Evolutionary conservation across 2,113 vertebrate species (phyloP), one percentile per base, ranked within the genome.

Genomic region (Nibea coibor): DNA sequence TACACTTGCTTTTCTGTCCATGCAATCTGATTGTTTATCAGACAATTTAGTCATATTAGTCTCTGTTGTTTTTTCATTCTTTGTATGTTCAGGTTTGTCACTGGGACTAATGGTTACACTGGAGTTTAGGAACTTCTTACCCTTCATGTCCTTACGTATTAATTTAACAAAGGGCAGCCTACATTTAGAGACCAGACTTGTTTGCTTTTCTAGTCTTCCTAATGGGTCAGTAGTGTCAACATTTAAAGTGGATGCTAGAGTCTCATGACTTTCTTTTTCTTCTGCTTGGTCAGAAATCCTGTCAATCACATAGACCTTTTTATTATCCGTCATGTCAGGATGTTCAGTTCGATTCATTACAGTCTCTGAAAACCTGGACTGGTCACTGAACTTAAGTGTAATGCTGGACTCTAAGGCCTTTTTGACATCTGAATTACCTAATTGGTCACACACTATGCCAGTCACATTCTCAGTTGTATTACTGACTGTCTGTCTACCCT

Each of bases 131-230:
- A 62, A 57, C 24, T 72, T 84, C 26, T 82, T 83, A 57, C 62
- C 70, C 15, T 76, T 75, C 1, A 92, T 78, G 42, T 94, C 89
- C 48, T 87, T 86, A 5, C 90, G 91, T 66, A 86, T 86, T 31
- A 93, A 78, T 80, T 92, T 93, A 50, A 92, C 89, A 83, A 86
- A 92, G 5, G 91, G 90, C 10, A 89, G 47, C 47, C 72, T 83
- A 62, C 85, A 92, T 47, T 85, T 83, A 4, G 91, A 84, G 16
- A 87, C 81, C 14, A 88, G 61, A 48, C 45, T 57, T 9, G 42
- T 81, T 58, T 89, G 79, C 50, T 80, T 87, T 58, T 83, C 86
- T 14, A 80, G 26, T 22, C 57, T 72, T 75, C 22, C 31, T 45
- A 75, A 42, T 4, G 75, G 64, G 4, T 88, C 73, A 12, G 17